Base-by-base conservation (phyloP, 2,888 invertebrate species). In the Drosophila prolongata region DNA sequence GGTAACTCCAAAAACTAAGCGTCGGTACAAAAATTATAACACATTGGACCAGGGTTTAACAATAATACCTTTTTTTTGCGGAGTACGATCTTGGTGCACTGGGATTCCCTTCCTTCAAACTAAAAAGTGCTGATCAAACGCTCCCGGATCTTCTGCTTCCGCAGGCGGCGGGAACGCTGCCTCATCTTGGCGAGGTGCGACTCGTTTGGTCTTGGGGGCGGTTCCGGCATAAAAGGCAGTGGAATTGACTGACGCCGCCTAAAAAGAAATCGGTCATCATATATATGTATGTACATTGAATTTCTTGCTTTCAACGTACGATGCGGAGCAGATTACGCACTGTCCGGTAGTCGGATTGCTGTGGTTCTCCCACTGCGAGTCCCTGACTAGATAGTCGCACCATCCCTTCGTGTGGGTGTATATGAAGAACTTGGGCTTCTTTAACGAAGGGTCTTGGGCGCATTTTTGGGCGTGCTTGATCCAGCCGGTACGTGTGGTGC, bases 141-240 rank as follows among this genome's bases (percentile, higher is more conserved):
- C 30, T 8, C 30, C 6, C 8, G 30, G 30, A 30, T 30, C 6
- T 8, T 6, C 30, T 30, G 2, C 30, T 30, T 30, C 30, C 30
- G 30, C 30, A 8, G 6, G 14, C 14, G 14, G 14, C 40, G 9
- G 14, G 14, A 9, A 8, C 14, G 5, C 43, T 8, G 43, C 19
- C 43, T 19, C 19, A 6, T 5, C 11, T 10, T 19, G 1, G 19
- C 10, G 3, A 43, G 16, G 19, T 43, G 10, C 10, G 11, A 16
- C 16, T 43, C 43, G 11, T 19, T 43, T 2, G 43, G 74, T 1
- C 78, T 49, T 0, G 46, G 49, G 11, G 77, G 70, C 9, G 70
- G 40, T 16, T 44, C 43, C 10, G 78, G 74, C 40, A 79, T 79
- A 46, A 43, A 70, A 2, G 78, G 78, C 62, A 79, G 47, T 5